A percentile compares a stretch with the other conserved stretches of the same genome.
phyloP scores from a whole-genome alignment of 2,797 vertebrate genomes.

The Crocidura indochinensis region DNA sequence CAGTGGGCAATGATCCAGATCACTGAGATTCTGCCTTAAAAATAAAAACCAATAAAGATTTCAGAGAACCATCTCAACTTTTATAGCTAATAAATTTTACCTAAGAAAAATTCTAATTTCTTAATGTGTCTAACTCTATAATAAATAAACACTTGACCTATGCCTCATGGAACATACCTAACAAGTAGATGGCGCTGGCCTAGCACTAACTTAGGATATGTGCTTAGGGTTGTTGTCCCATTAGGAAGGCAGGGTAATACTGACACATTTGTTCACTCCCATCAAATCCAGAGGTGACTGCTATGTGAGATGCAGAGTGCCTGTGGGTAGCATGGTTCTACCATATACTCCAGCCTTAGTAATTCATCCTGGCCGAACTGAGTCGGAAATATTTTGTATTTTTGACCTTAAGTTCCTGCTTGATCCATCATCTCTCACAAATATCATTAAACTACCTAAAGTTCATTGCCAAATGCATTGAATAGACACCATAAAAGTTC shows the following conservation, averaged over 20 bases:
- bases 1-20: constrained; percentile 78
- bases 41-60: constrained; percentile 67
- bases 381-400: constrained; percentile 34
- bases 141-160: constrained; percentile 26
- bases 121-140: constrained; percentile 29
- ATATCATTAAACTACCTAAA: constrained; percentile 55
- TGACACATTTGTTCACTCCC: background rate
- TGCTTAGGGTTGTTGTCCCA: constrained; percentile 5
- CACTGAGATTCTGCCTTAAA: constrained; percentile 59
- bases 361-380: background rate
- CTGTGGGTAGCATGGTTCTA: background rate
- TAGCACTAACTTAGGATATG: background rate
- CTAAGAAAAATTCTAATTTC: constrained; percentile 57
- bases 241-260: background rate
- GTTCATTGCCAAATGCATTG: constrained; percentile 44
- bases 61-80: constrained; percentile 44
- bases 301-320: background rate
- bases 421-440: constrained; percentile 60
- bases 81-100: constrained; percentile 67
- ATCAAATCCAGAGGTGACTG: background rate
- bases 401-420: constrained; percentile 45
- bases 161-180: constrained; percentile 34
- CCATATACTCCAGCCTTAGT: background rate
- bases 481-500: constrained; percentile 31
- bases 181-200: constrained; percentile 16